Evolutionary conservation across 1,140 invertebrate species (phyloP).

Genomic region (Drosophila subpulchrella): DNA sequence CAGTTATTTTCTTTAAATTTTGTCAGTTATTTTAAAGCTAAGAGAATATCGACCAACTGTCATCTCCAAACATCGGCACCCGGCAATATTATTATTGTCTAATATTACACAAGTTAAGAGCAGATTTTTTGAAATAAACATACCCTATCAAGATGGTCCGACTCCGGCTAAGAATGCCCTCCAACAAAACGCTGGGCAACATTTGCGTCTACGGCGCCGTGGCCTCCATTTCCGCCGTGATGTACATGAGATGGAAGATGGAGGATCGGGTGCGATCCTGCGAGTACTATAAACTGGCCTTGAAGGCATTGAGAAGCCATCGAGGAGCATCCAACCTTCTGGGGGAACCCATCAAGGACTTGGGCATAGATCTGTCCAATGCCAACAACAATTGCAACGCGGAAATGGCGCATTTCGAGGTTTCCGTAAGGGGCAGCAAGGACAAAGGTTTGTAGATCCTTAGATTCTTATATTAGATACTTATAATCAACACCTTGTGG

Average conservation of each 20-base stretch:
- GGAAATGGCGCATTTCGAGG: constrained; percentile 86
- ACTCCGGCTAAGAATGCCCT: constrained; percentile 58
- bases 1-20: neutral
- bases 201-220: constrained; percentile 86
- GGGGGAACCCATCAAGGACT: constrained; percentile 88
- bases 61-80: constrained; percentile 34
- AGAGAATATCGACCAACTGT: neutral
- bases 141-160: constrained; percentile 46
- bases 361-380: constrained; percentile 86
- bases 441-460: constrained; percentile 86
- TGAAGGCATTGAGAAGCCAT: constrained; percentile 86
- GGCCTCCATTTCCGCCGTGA: constrained; percentile 84
- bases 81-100: constrained; percentile 35
- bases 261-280: constrained; percentile 84
- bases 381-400: constrained; percentile 86
- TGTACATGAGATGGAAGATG: constrained; percentile 84
- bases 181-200: constrained; percentile 85
- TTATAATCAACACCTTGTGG: too few relatives aligned
- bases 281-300: constrained; percentile 87
- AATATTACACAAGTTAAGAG: constrained; percentile 52
- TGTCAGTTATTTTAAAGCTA: neutral
- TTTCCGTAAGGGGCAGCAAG: constrained; percentile 87
- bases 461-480: too few relatives aligned
- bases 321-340: constrained; percentile 86
- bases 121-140: neutral